Evolutionary conservation across 1,140 invertebrate genomes (phyloP).

Genomic region (Caenorhabditis briggsae): DNA sequence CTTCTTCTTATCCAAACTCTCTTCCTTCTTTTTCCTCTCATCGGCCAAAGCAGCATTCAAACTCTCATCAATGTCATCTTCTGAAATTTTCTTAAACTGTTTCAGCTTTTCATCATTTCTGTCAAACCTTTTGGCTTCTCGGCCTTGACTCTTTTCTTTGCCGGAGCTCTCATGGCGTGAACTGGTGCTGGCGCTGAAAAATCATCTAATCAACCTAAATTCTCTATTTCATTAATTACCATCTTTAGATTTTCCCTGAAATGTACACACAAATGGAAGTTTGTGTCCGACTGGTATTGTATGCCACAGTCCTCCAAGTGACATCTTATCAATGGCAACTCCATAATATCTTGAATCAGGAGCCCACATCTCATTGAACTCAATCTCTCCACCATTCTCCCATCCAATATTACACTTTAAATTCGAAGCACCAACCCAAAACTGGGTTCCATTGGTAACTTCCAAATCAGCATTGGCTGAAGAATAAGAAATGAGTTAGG

Average conservation of each 20-base stretch:
- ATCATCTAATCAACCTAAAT: not conserved
- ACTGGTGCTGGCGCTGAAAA: slow-evolving; percentile 33
- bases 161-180: slow-evolving; percentile 38
- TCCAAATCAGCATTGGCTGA: slow-evolving; percentile 42
- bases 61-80: slow-evolving; percentile 30
- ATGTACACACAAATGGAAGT: slow-evolving; percentile 43
- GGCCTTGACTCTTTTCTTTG: not conserved
- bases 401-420: slow-evolving; percentile 24
- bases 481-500: not conserved
- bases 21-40: slow-evolving; percentile 30
- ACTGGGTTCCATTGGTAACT: slow-evolving; percentile 3
- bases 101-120: not conserved
- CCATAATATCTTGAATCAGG: slow-evolving; percentile 40
- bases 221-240: not conserved
- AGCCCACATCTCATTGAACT: slow-evolving; percentile 45
- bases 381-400: slow-evolving; percentile 45
- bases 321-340: slow-evolving; percentile 47
- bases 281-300: slow-evolving; percentile 22
- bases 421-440: slow-evolving; percentile 45
- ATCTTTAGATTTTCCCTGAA: slow-evolving; percentile 34
- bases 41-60: slow-evolving; percentile 11
- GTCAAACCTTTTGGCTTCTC: slow-evolving; percentile 8
- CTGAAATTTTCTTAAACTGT: not conserved
- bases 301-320: slow-evolving; percentile 31
- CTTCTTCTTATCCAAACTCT: not conserved